These are phyloP conservation scores for Pseudococcus jackbeardsleyi DNA, from an alignment of 2,888 invertebrate genomes.

Conservation along the genomic window DNA sequence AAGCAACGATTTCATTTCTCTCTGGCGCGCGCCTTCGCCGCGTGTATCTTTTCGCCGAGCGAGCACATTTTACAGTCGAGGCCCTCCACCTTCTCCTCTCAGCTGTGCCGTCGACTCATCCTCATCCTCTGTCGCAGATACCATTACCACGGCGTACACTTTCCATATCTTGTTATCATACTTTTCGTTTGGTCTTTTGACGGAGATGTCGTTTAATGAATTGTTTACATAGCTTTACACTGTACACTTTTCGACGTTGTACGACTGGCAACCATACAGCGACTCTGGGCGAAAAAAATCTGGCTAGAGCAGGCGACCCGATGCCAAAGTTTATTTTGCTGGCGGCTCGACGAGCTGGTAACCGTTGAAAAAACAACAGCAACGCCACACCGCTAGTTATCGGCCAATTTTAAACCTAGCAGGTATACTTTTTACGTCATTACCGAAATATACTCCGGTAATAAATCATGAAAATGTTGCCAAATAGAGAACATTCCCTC, in stretches of 20 bases:
- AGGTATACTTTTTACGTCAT: slow-evolving; percentile 55
- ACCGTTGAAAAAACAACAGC: not conserved
- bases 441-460: slow-evolving; percentile 30
- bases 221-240: slow-evolving; percentile 23
- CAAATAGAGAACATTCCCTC: slow-evolving; percentile 44
- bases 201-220: slow-evolving; percentile 23
- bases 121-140: not conserved
- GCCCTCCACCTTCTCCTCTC: not conserved
- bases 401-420: slow-evolving; percentile 35
- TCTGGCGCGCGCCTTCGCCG: not conserved
- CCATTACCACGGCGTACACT: not conserved
- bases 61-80: slow-evolving; percentile 21
- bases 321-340: slow-evolving; percentile 8
- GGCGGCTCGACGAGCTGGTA: not conserved
- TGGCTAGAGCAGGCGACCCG: not conserved
- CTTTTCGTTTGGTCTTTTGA: slow-evolving; percentile 11
- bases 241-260: not conserved
- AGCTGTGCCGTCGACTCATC: not conserved
- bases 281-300: not conserved
- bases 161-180: slow-evolving; percentile 5
- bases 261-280: not conserved
- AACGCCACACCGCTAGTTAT: not conserved
- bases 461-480: slow-evolving; percentile 50
- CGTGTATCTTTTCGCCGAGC: slow-evolving; percentile 4
- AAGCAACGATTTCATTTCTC: slow-evolving; percentile 45